Conservation (phyloP, 2,888 invertebrate species). For the Calliscelio sp. region DNA sequence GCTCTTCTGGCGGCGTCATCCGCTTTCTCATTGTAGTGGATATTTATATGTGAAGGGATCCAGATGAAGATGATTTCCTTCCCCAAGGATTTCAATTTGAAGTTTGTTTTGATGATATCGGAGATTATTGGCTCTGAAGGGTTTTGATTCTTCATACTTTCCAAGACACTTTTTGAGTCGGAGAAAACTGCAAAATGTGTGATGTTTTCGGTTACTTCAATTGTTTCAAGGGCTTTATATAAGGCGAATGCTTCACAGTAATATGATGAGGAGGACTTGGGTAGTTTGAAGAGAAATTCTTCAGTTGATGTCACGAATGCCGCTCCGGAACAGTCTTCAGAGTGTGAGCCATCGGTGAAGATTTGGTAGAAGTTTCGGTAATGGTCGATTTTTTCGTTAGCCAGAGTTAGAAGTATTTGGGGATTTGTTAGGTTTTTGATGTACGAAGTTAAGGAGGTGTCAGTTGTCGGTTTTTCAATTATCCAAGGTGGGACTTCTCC, state of each 20-base stretch:
- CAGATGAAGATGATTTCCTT: neutral
- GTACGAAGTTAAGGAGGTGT: no score
- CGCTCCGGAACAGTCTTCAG: no score
- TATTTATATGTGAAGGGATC: slow-evolving; percentile 17
- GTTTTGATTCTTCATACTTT: neutral
- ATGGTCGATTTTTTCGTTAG: no score
- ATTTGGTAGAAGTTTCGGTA: no score
- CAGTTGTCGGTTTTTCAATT: neutral
- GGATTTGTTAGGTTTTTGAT: no score
- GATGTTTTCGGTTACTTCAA: neutral
- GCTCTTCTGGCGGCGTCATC: slow-evolving; percentile 14
- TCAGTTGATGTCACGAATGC: no score
- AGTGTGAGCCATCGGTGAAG: no score
- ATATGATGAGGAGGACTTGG: no score
- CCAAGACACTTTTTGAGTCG: slow-evolving; percentile 23
- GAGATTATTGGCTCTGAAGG: neutral
- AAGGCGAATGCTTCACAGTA: slow-evolving; percentile 36
- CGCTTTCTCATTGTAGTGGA: slow-evolving; percentile 18
- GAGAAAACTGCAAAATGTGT: slow-evolving; percentile 2
- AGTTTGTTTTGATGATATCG: neutral
- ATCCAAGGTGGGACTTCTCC: neutral
- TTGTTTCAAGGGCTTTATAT: neutral
- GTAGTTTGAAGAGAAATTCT: no score
- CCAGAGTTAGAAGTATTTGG: no score
- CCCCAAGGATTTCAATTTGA: neutral